phyloP scores from a whole-genome alignment of 2,888 invertebrate species.

The Drosophila seclusa region DNA sequence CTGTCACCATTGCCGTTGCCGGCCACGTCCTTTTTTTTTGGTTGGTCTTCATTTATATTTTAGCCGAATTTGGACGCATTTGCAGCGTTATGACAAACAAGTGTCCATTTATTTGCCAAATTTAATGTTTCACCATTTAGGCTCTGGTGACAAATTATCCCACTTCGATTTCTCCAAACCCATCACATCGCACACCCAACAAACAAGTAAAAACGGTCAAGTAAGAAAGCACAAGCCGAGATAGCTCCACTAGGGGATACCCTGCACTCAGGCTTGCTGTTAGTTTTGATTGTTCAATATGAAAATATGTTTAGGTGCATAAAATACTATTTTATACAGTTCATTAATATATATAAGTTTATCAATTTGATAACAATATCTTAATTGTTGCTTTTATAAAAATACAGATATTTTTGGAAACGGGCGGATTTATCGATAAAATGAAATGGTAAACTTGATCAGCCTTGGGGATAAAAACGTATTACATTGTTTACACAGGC shows the following conservation, averaged over 20 bases:
- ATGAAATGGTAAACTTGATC: background rate
- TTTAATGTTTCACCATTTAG: conserved; percentile 78
- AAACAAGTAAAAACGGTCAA: conserved; percentile 5
- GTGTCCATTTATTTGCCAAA: conserved; percentile 80
- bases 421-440: background rate
- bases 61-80: conserved; percentile 73
- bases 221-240: background rate
- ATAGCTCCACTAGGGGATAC: background rate
- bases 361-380: background rate
- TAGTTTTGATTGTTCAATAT: background rate
- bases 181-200: conserved; percentile 42
- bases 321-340: background rate
- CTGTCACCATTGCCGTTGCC: conserved; percentile 32
- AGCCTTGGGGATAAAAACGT: background rate
- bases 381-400: background rate
- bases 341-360: background rate
- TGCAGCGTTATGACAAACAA: conserved; percentile 80
- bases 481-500: background rate
- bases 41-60: conserved; percentile 53
- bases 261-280: background rate
- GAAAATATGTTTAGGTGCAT: background rate
- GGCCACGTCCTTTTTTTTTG: conserved; percentile 23
- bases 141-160: conserved; percentile 73
- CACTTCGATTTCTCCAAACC: conserved; percentile 73
- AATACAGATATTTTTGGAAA: background rate